A percentile compares a stretch with the other conserved stretches of the same genome.
phyloP scores from a whole-genome alignment of 2,888 invertebrate genomes.

The Eristalinus aeneus region DNA sequence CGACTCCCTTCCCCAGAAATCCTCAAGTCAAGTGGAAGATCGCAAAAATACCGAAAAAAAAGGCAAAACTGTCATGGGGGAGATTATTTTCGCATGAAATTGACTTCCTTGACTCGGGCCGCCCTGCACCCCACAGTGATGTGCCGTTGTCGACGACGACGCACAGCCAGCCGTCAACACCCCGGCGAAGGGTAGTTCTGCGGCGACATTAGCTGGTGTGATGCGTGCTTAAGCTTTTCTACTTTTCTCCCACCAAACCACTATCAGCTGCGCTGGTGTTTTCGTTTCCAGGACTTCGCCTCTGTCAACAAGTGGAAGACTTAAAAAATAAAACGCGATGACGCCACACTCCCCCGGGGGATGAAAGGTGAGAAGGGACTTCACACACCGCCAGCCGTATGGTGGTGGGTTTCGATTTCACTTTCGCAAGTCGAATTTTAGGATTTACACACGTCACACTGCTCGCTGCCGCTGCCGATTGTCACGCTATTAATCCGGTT shows the following conservation, averaged over 20 bases:
- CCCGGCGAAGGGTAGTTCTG: conserved; percentile 57
- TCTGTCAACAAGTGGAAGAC: conserved; percentile 66
- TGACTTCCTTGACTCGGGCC: conserved; percentile 51
- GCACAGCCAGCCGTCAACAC: conserved; percentile 6
- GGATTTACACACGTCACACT: conserved; percentile 16
- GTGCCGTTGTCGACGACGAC: neutral
- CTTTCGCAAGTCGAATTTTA: conserved; percentile 5
- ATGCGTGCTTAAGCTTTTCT: conserved; percentile 62
- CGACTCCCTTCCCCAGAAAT: conserved; percentile 10
- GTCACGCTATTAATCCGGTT: conserved; percentile 58
- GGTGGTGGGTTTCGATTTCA: conserved; percentile 50
- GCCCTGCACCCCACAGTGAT: neutral
- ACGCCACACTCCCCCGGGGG: conserved; percentile 18
- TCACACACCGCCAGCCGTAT: conserved; percentile 22
- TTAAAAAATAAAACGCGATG: conserved; percentile 34
- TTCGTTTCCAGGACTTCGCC: conserved; percentile 33
- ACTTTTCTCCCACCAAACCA: conserved; percentile 61
- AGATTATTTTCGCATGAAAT: conserved; percentile 71
- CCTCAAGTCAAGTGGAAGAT: conserved; percentile 70
- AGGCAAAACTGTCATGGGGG: conserved; percentile 51
- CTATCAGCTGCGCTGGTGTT: conserved; percentile 60
- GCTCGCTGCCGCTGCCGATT: conserved; percentile 46
- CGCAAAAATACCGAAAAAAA: conserved; percentile 58
- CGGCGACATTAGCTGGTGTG: conserved; percentile 52
- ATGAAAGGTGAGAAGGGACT: conserved; percentile 44